phyloP scores from a whole-genome alignment of 2,888 invertebrate species.

The Anaspis maculata region DNA sequence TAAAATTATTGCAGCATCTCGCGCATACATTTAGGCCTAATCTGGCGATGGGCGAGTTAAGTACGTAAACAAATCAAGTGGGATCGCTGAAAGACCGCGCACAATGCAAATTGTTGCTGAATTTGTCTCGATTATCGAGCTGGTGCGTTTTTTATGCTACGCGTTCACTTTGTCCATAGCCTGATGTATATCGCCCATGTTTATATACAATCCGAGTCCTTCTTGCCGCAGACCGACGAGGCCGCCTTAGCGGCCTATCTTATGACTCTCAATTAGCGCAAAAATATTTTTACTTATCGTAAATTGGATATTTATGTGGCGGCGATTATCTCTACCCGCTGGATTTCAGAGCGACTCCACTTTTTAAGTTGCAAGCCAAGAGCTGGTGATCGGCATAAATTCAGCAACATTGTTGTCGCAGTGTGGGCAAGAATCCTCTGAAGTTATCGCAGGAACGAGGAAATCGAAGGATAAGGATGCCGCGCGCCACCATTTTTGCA shows the following conservation, averaged over 20 bases:
- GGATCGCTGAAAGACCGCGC: slow-evolving; percentile 36
- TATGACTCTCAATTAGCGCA: slow-evolving; percentile 34
- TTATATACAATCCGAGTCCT: too few species aligned
- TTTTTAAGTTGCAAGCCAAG: too few species aligned
- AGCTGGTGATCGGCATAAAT: too few species aligned
- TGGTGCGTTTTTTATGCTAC: slow-evolving; percentile 28
- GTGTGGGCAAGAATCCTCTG: too few species aligned
- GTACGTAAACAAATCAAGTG: slow-evolving; percentile 40
- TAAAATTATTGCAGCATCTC: slow-evolving; percentile 36
- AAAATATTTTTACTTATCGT: slow-evolving; percentile 25
- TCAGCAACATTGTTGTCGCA: too few species aligned
- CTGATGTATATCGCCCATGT: slow-evolving; percentile 31
- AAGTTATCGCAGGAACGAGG: too few species aligned
- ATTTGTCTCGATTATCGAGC: slow-evolving; percentile 43
- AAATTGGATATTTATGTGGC: slow-evolving; percentile 21
- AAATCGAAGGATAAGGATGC: too few species aligned
- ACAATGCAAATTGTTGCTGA: slow-evolving; percentile 44
- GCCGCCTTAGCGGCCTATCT: slow-evolving; percentile 24
- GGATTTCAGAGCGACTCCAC: too few species aligned
- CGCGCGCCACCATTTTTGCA: too few species aligned
- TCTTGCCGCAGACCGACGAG: too few species aligned
- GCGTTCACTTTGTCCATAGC: slow-evolving; percentile 30
- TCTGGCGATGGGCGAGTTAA: slow-evolving; percentile 33
- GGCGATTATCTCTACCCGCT: too few species aligned
- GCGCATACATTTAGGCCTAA: slow-evolving; percentile 38